These are phyloP conservation scores for Acrossocheilus fasciatus DNA, from an alignment of 2,797 vertebrate genomes.

Conservation along the genomic window DNA sequence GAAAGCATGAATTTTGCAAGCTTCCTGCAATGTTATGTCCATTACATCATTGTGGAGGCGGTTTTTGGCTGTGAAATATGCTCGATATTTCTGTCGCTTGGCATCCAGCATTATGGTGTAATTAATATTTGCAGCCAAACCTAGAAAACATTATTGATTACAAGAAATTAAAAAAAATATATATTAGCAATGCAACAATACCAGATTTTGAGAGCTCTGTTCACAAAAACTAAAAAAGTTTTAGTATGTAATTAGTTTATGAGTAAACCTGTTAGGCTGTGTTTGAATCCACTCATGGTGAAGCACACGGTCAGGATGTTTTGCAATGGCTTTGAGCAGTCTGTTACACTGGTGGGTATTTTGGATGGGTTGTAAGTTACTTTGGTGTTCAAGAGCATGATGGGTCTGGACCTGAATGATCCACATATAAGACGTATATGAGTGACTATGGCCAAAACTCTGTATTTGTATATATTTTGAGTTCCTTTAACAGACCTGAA, in stretches of 20 bases:
- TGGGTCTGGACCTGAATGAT: constrained; percentile 79
- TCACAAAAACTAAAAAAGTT: background rate
- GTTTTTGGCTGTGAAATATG: constrained; percentile 42
- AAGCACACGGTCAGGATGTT: constrained; percentile 72
- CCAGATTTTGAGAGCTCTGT: no score
- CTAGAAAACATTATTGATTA: constrained; percentile 10
- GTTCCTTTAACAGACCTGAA: constrained; percentile 76
- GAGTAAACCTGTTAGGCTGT: constrained; percentile 56
- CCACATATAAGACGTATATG: background rate
- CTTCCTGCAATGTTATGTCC: fast-evolving
- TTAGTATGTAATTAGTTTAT: background rate
- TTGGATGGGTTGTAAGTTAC: constrained; percentile 65
- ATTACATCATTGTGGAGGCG: no score
- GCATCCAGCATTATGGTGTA: constrained; percentile 74
- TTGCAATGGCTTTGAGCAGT: constrained; percentile 54
- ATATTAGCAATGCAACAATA: background rate
- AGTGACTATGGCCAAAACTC: background rate
- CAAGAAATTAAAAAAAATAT: background rate
- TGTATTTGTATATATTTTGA: background rate
- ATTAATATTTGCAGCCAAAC: constrained; percentile 64
- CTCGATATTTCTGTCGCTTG: constrained; percentile 71
- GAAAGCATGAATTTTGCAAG: background rate
- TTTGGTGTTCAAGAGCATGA: constrained; percentile 69
- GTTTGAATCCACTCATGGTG: constrained; percentile 56
- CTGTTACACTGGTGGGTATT: constrained; percentile 69